Evolutionary conservation across 2,888 invertebrate genomes (phyloP), one percentile per base, ranked within the genome.

Genomic region (Cyrtodaria siliqua): DNA sequence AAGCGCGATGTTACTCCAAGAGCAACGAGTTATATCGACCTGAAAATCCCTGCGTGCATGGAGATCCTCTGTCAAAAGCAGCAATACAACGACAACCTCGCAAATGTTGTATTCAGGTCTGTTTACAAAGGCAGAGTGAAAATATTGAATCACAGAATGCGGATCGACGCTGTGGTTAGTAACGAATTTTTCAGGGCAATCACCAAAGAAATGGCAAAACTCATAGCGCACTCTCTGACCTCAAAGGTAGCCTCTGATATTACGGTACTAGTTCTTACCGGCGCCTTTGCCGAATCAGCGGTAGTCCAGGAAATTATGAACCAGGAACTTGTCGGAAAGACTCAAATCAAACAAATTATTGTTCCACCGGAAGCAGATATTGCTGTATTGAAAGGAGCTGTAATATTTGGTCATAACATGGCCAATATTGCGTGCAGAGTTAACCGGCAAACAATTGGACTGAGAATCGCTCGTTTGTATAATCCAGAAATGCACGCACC

Each of bases 111-210:
- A 16, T 74, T 59, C 47, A 64, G 77, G 16, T 80, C 80, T 6
- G 80, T 80, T 0, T 80, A 80, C 49, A 56, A 80, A 29, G 77
- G 77, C 4, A 55, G 68, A 14, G 80, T 80, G 0, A 73, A 70
- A 49, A 44, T 73, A 4, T 24, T 67, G 12, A 61, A 61, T 4
- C 66, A 77, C 42, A 64, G 49, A 38, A 50, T 80, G 14, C 26
- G 66, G 23, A 80, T 80, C 42, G 80, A 80, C 27, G 80, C 80
- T 18, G 76, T 80, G 2, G 53, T 80, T 0, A 71, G 76, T 29
- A 80, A 80, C 50, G 80, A 80, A 40, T 77, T 80, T 49, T 80
- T 80, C 52, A 62, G 80, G 26, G 80, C 80, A 16, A 77, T 64
- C 1, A 71, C 76, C 2, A 53, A 63, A 9, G 80, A 80, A 59